Conservation (phyloP, 2,888 invertebrate species). For the Leptogaster cylindrica region DNA sequence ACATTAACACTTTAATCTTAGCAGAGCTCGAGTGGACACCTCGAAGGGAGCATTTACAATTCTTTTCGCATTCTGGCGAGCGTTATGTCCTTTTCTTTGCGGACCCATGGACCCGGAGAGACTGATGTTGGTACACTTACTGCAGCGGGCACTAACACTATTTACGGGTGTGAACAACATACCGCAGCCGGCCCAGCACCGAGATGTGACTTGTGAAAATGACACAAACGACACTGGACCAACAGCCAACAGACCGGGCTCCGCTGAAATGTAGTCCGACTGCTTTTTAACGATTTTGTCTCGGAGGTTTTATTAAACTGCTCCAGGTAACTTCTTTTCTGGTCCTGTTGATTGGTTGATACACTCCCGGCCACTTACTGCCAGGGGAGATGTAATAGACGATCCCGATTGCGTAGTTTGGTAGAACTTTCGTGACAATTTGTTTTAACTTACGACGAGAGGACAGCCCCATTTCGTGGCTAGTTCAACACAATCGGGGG, state of each 20-base stretch:
- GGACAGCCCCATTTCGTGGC: constrained; percentile 7
- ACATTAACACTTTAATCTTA: constrained; percentile 39
- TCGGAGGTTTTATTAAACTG: constrained; percentile 40
- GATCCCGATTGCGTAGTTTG: constrained; percentile 31
- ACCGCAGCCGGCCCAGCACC: constrained; percentile 20
- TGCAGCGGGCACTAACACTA: constrained; percentile 30
- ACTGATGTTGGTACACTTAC: constrained; percentile 18
- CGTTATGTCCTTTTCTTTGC: constrained; percentile 12
- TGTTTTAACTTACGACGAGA: constrained; percentile 36
- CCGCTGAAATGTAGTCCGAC: constrained; percentile 41
- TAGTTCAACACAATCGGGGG: not conserved
- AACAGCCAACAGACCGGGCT: constrained; percentile 40
- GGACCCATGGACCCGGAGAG: not conserved
- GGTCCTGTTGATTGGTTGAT: constrained; percentile 26
- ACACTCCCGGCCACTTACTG: constrained; percentile 13
- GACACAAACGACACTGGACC: constrained; percentile 42
- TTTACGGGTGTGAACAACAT: constrained; percentile 40
- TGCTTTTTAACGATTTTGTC: constrained; percentile 43
- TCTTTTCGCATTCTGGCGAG: constrained; percentile 39
- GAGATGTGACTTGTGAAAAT: constrained; percentile 35
- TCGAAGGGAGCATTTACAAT: constrained; percentile 23
- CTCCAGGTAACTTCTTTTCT: constrained; percentile 25
- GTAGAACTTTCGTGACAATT: constrained; percentile 43
- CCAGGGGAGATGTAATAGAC: constrained; percentile 15
- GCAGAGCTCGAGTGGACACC: constrained; percentile 12